phyloP scores from a whole-genome alignment of 2,113 vertebrate species.

The Blennius ocellaris region DNA sequence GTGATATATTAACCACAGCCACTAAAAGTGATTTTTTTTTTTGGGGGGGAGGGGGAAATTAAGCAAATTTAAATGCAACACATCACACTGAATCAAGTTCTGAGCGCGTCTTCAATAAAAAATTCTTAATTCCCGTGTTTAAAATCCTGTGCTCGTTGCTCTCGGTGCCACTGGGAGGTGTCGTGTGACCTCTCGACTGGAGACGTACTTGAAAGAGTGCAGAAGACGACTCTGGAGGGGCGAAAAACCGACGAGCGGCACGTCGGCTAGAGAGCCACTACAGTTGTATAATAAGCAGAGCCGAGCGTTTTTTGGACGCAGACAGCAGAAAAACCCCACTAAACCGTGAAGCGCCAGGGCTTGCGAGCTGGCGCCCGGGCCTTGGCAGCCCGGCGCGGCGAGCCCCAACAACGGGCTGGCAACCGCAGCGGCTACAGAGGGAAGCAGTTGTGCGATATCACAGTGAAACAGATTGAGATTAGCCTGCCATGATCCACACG shows the following conservation, averaged over 20 bases:
- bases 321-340: constrained; percentile 41
- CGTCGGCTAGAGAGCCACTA: neutral
- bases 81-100: constrained; percentile 13
- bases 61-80: constrained; percentile 2
- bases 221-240: constrained; percentile 1
- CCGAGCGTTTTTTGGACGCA: constrained; percentile 28
- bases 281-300: constrained; percentile 10
- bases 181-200: constrained; percentile 3
- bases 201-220: constrained; percentile 15
- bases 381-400: constrained; percentile 39
- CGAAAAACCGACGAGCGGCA: constrained; percentile 3
- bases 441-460: constrained; percentile 74
- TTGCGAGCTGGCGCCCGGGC: constrained; percentile 22
- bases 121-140: neutral
- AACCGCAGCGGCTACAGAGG: constrained; percentile 49
- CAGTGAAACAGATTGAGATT: constrained; percentile 82
- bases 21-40: constrained; percentile 3
- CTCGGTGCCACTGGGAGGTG: neutral
- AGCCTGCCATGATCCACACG: constrained; percentile 70
- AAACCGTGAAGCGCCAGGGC: constrained; percentile 32
- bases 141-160: neutral
- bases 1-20: constrained; percentile 30
- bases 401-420: constrained; percentile 58
- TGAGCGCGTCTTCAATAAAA: constrained; percentile 33
- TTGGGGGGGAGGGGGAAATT: neutral